Conservation (phyloP, 2,888 invertebrate genomes). For the Hirtodrosophila cameraria region DNA sequence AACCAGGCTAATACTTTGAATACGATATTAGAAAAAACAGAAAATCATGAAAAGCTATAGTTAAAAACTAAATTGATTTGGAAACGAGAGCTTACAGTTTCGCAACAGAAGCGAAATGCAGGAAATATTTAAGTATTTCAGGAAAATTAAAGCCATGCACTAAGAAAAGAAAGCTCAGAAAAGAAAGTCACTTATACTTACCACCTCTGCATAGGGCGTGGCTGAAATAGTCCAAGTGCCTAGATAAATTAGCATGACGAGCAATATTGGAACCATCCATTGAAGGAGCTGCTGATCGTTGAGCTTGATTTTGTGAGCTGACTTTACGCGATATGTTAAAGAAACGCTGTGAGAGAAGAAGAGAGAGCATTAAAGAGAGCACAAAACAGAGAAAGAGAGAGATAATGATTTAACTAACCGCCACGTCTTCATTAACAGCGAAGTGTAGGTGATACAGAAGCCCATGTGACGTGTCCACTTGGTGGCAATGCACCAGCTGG, state of each 20-base stretch:
- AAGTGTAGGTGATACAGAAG: constrained; percentile 96
- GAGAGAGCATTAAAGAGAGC: no score
- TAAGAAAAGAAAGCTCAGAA: no score
- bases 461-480: constrained; percentile 97
- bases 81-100: no score
- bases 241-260: constrained; percentile 94
- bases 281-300: constrained; percentile 96
- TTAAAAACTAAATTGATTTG: no score
- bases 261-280: constrained; percentile 96
- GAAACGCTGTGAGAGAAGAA: constrained; percentile 88
- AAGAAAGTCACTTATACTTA: no score
- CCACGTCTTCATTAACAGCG: constrained; percentile 97
- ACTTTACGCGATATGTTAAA: constrained; percentile 95
- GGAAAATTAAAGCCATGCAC: no score
- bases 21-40: no score
- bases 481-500: constrained; percentile 93
- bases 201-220: constrained; percentile 92
- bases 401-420: constrained; percentile 86
- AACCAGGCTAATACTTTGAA: no score
- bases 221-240: constrained; percentile 96
- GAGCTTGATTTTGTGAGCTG: constrained; percentile 95
- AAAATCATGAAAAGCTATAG: no score
- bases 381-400: neutral
- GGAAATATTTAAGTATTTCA: no score
- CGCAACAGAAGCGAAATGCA: no score